Conservation (phyloP, 2,113 vertebrate species). For the Lophochroa leadbeateri region DNA sequence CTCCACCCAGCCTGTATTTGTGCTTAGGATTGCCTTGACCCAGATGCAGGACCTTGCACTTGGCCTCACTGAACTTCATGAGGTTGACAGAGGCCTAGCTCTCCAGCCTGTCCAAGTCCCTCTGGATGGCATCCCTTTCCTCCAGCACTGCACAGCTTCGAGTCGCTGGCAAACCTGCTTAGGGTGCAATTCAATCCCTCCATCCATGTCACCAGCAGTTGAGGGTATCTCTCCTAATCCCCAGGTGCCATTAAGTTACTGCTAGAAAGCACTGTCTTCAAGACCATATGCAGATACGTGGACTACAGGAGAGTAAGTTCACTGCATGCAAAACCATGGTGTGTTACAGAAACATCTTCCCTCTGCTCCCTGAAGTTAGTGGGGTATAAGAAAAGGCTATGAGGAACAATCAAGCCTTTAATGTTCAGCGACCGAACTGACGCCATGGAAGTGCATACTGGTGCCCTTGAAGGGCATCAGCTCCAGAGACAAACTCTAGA, state of each 20-base stretch:
- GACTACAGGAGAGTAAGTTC: background rate
- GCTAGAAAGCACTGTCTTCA: too few species aligned
- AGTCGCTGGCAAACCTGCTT: background rate
- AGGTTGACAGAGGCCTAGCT: background rate
- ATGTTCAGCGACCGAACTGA: accelerated
- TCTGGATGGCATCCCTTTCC: background rate
- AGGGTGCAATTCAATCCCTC: background rate
- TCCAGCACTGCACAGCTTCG: background rate
- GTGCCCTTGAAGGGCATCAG: background rate
- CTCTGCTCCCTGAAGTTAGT: background rate
- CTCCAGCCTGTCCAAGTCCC: background rate
- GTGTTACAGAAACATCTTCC: background rate
- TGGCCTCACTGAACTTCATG: background rate
- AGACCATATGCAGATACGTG: accelerated
- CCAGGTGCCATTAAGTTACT: background rate
- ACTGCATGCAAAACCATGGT: accelerated
- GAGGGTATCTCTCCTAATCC: background rate
- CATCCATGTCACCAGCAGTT: background rate
- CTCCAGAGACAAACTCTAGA: background rate
- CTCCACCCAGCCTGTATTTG: background rate
- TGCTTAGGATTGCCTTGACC: background rate
- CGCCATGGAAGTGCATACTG: accelerated
- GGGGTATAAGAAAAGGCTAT: background rate
- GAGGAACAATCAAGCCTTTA: background rate
- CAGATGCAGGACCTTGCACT: background rate